Evolutionary conservation across 2,113 vertebrate species (phyloP).

Genomic region (Arvicanthis niloticus): DNA sequence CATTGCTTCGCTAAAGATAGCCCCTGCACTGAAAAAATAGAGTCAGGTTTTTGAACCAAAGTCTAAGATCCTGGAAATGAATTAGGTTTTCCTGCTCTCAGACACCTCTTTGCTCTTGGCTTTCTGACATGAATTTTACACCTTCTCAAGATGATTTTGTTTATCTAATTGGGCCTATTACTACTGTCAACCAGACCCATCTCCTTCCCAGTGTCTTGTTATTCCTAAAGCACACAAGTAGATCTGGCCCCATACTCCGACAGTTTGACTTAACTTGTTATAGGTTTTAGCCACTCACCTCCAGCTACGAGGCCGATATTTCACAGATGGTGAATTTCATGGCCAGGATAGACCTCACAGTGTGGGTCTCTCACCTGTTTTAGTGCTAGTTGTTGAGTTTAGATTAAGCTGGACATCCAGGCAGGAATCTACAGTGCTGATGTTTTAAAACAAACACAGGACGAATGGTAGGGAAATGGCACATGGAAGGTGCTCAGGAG

Average conservation of each 20-base stretch:
- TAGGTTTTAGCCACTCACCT: background rate
- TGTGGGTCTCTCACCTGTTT: background rate
- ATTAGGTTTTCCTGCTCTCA: background rate
- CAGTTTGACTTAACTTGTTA: background rate
- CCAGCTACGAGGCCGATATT: background rate
- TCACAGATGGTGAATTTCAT: conserved; percentile 9
- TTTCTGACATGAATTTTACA: background rate
- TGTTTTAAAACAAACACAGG: background rate
- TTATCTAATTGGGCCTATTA: background rate
- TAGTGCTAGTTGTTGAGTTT: background rate
- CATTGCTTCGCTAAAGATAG: background rate
- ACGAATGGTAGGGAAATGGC: background rate
- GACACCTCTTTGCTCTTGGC: background rate
- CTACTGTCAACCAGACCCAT: background rate
- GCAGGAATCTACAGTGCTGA: background rate
- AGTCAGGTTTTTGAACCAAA: background rate
- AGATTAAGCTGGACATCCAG: background rate
- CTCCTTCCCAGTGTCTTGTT: background rate
- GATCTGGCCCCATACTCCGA: background rate
- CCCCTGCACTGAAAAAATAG: background rate
- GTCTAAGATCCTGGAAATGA: background rate
- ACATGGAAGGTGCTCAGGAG: background rate
- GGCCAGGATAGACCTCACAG: background rate
- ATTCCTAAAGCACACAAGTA: background rate
- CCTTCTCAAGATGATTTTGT: background rate